Base-by-base conservation (phyloP, 2,888 invertebrate species). In the Platycheirus rosarum region DNA sequence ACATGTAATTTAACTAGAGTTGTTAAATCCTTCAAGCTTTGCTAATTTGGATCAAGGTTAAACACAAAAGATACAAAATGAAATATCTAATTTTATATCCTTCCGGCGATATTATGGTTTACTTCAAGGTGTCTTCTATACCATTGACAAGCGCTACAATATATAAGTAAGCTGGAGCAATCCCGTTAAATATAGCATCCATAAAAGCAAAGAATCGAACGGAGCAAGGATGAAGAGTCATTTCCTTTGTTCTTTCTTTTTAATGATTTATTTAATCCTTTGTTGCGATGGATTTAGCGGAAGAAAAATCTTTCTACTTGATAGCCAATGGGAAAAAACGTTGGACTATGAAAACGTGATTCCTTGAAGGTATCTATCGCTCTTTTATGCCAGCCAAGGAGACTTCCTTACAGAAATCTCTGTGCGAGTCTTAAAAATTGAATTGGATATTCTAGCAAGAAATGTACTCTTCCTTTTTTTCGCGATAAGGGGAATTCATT, bases 181-280 rank as follows among this genome's bases (percentile, higher is more conserved):
- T n/a, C n/a, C 35, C n/a, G 7, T 53, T 18, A 35, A 20, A 35
- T 53, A 7, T 18, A 35, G 16, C 35, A 5, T 4, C 29, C 49
- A 49, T 8, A 16, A 7, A 14, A 51, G 16, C 0, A 9, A 32
- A 32, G 29, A 7, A 53, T 35, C 4, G 53, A 53, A 53, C 7
- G 8, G 35, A 35, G 35, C 32, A 35, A 35, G 53, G n/a, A 37
- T 53, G 35, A 13, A 53, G 20, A 20, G n/a, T 18, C n/a, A n/a
- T 53, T 18, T n/a, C 18, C 35, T 35, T 32, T 13, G 53, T 35
- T 53, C 13, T 53, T 20, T 53, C 20, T 35, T 53, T 53, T 53
- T 20, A 35, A 51, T 51, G 18, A 51, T 53, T 20, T 53, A 53
- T 53, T 18, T 16, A 53, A 53, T 53, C 53, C 35, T 53, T 37